Base-by-base conservation (phyloP, 1,140 invertebrate species). In the Microvelia longipes region DNA sequence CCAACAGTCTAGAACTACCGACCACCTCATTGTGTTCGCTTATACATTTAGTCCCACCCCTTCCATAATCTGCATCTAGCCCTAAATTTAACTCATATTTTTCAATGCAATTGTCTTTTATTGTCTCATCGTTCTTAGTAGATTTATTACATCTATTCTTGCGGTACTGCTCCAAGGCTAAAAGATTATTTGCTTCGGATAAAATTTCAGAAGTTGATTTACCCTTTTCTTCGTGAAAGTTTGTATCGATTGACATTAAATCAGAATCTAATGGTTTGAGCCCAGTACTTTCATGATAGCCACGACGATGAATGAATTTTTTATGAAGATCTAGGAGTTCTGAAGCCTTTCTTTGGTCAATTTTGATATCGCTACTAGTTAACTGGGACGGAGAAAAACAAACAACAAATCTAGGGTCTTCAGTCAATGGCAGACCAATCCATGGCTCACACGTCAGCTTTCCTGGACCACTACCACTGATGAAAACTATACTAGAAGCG, bases 311-410 rank as follows among this genome's bases (percentile, higher is more conserved):
- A 1, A 86, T 73, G 74, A 85, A 88, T 74, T 89, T 90, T 60
- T 81, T 81, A 74, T 90, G 87, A 50, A 87, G 82, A 73, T 89
- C 86, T 15, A 88, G 77, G 60, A 89, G 77, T 70, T 85, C 83
- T 73, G 85, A 85, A 0, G 81, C 82, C 74, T 82, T 80, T 70
- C 82, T 79, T 60, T 76, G 78, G 30, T 77, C 80, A 30, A 75
- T 74, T 0, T 81, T 75, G 15, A 81, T 76, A 2, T 78, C 78
- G 66, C 81, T 80, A 25, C 79, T 81, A 73, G 77, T 68, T 74
- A 85, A 85, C 75, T 90, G 88, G 0, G 85, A 86, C 0, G 89
- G 89, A 0, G 88, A 90, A 13, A 90, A 78, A 76, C 87, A 90
- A 0, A 89, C 80, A 29, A 89, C 78, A 1, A 87, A 30, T 68